Evolutionary conservation across 2,888 invertebrate species (phyloP).

Genomic region (Tethea ocularis): DNA sequence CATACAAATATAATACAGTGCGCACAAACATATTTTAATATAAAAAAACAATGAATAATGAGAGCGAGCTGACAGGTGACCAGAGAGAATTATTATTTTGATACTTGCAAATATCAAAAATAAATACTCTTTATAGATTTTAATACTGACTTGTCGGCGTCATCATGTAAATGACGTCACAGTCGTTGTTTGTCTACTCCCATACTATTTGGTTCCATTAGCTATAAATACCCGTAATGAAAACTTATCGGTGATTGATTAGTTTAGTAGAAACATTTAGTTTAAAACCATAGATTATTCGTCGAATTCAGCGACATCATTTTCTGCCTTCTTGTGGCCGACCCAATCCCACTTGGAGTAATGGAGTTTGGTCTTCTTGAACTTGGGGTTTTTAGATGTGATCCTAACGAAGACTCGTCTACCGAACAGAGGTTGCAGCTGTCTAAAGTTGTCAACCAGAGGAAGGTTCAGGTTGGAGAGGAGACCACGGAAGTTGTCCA

Average conservation of each 20-base stretch:
- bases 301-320: conserved; percentile 75
- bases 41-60: conserved; percentile 19
- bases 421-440: conserved; percentile 86
- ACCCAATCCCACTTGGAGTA: conserved; percentile 87
- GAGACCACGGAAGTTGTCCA: conserved; percentile 86
- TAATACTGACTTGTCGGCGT: not conserved
- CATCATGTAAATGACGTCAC: not conserved
- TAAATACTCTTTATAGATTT: not conserved
- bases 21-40: conserved; percentile 53
- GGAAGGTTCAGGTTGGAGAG: conserved; percentile 85
- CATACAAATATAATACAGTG: conserved; percentile 55
- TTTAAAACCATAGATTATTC: conserved; percentile 49
- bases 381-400: conserved; percentile 81
- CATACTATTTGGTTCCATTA: conserved; percentile 49
- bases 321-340: conserved; percentile 78
- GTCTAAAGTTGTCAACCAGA: conserved; percentile 88
- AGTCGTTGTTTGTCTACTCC: not conserved
- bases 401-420: conserved; percentile 87
- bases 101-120: not conserved
- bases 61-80: conserved; percentile 6
- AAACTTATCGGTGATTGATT: conserved; percentile 30
- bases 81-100: not conserved
- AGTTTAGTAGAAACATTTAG: conserved; percentile 21
- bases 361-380: conserved; percentile 83
- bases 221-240: conserved; percentile 51